Base-by-base conservation (phyloP, 2,888 invertebrate species). In the Pocota personata region DNA sequence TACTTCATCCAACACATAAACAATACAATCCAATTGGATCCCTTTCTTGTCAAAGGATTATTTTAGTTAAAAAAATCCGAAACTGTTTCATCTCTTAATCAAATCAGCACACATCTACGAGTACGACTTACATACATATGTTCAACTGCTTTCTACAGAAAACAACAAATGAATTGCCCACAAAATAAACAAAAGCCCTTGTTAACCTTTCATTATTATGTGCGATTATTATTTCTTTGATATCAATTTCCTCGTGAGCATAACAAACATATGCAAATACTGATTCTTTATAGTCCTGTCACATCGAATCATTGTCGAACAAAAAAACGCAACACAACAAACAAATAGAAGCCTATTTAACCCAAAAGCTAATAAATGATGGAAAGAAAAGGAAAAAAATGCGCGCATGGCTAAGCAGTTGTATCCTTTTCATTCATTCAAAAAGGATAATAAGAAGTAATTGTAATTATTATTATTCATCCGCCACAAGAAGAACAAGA, bases 331-430 rank as follows among this genome's bases (percentile, higher is more conserved):
- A 55, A 30, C 43, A 3, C 8, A 40, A 40, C 24, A 72, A 72
- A 73, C 60, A 73, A 50, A 58, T 60, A 32, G 16, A 66, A 37
- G 40, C 67, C 35, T 30, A 64, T 55, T 48, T 35, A 80, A 77
- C 79, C 80, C 77, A 60, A 73, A 83, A 78, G 79, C 73, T 48
- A 73, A 79, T 69, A 69, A 73, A 78, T 16, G 66, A 73, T 73
- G 55, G 43, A 72, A 78, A 60, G 55, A 60, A 62, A 60, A 60
- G 24, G 14, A 88, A 88, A 87, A 89, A 88, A 90, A 89, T 90
- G 89, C 89, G 87, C 89, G 90, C 89, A 89, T 89, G 89, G 88
- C 67, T 88, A 84, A 80, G 80, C 84, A 82, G 75, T 71, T 83
- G 77, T 83, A 82, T 82, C 87, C 78, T 83, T 87, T 72, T 27